Base-by-base conservation (phyloP, 2,113 vertebrate genomes). In the Seriola dumerili region DNA sequence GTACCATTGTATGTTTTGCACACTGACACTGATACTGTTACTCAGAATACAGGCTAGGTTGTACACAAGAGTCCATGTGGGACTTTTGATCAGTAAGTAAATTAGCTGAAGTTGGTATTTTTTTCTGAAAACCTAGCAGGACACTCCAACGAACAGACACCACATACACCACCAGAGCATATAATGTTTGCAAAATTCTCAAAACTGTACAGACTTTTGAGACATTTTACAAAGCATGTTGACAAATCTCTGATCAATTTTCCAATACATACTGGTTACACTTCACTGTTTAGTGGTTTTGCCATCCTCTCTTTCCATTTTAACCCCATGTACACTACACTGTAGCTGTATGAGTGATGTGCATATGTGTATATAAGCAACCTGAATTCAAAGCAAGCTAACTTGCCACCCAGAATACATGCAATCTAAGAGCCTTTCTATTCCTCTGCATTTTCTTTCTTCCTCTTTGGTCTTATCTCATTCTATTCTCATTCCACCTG, bases 401-500 rank as follows among this genome's bases (percentile, higher is more conserved):
- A 80, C 58, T 76, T 67, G 63, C 57, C 74, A 52, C 72, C 70
- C 46, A 69, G 61, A 21, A 76, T 7, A 61, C 42, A 66, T 32
- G 50, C 34, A 66, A 46, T 44, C 6, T 71, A 40, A 84, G 5
- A 70, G 57, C 36, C 61, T 55, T 68, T 86, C 72, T 61, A 68
- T 76, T 85, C 61, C 61, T 42, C 70, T 42, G 71, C 29, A 61
- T 73, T 74, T 58, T 62, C 65, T 63, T 78, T 76, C 54, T 80
- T 74, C 58, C 58, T 78, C 44, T 50, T 66, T 11, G 1, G 62
- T 78, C 64, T 78, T 82, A 78, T 84, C 87, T 66, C 3, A 0
- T 70, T 74, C 64, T 71, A 19, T 66, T 81, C 80, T 77, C 76
- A 66, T 72, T 48, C 81, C 62, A 85, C 74, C 73, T 65, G 76